phyloP scores from a whole-genome alignment of 2,797 vertebrate species.

The Yasuhikotakia modesta region DNA sequence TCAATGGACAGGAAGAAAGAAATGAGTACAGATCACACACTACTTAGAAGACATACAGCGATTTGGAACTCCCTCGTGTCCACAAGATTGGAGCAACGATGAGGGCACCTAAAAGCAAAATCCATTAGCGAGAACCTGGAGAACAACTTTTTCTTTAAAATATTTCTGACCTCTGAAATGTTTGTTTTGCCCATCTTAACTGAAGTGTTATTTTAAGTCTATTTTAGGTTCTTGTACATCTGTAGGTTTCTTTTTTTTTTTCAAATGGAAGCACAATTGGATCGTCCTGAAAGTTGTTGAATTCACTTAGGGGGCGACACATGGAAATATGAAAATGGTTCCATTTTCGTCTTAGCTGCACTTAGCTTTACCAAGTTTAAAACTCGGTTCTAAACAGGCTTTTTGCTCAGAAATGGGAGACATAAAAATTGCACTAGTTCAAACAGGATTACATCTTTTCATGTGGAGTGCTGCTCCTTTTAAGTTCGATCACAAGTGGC shows the following conservation, averaged over 20 bases:
- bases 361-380: conserved; percentile 41
- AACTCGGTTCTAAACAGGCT: conserved; percentile 28
- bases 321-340: conserved; percentile 32
- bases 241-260: conserved; percentile 30
- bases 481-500: conserved; percentile 50
- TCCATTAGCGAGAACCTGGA: conserved; percentile 59
- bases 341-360: conserved; percentile 28
- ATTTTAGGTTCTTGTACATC: conserved; percentile 38
- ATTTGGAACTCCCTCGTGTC: conserved; percentile 53
- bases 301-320: conserved; percentile 29
- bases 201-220: conserved; percentile 50
- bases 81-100: conserved; percentile 45
- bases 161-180: conserved; percentile 55
- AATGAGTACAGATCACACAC: conserved; percentile 61
- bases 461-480: conserved; percentile 37
- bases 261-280: conserved; percentile 39
- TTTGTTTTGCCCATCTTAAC: conserved; percentile 57
- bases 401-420: conserved; percentile 32
- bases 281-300: conserved; percentile 31
- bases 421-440: conserved; percentile 30
- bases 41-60: conserved; percentile 60
- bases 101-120: conserved; percentile 60
- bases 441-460: conserved; percentile 42
- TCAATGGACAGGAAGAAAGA: conserved; percentile 57
- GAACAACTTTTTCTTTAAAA: conserved; percentile 54